Percentiles rank a stretch among this genome's conserved stretches.
Conservation (phyloP, 1,140 invertebrate species). For the Zelostemma sp. region DNA sequence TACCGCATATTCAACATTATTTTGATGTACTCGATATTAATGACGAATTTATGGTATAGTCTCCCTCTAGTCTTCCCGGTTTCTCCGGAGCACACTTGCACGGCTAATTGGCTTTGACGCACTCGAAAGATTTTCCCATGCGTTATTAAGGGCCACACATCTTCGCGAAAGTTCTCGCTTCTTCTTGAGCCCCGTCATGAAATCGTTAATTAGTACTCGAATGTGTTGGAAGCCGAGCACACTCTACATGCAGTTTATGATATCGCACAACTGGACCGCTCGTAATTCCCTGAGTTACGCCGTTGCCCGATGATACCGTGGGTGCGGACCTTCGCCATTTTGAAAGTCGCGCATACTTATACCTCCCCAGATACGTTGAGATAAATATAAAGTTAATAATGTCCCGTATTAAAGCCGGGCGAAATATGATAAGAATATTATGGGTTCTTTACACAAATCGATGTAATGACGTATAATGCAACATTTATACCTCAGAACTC, state of each 20-base stretch:
- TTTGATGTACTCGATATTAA: background rate
- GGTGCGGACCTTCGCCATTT: slow-evolving; percentile 17
- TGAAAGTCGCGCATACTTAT: slow-evolving; percentile 14
- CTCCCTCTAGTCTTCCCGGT: background rate
- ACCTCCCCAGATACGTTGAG: slow-evolving; percentile 2
- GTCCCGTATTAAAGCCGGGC: background rate
- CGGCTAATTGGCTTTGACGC: slow-evolving; percentile 53
- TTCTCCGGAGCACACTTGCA: background rate
- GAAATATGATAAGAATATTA: slow-evolving; percentile 4
- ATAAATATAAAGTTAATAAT: slow-evolving; percentile 13
- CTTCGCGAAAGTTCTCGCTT: slow-evolving; percentile 10
- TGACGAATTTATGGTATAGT: background rate
- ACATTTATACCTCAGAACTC: slow-evolving; percentile 3
- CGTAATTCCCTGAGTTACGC: slow-evolving; percentile 41
- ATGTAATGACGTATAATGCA: slow-evolving; percentile 6
- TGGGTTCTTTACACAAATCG: background rate
- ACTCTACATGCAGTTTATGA: slow-evolving; percentile 38
- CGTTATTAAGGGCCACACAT: slow-evolving; percentile 34
- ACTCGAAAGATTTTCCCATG: slow-evolving; percentile 45
- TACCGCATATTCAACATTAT: background rate
- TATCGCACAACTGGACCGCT: slow-evolving; percentile 23
- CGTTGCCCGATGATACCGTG: slow-evolving; percentile 21
- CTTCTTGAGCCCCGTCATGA: slow-evolving; percentile 23
- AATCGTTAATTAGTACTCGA: slow-evolving; percentile 55
- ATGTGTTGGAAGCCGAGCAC: slow-evolving; percentile 41